Evolutionary conservation across 2,797 vertebrate species (phyloP).

Genomic region (Agapornis canus): DNA sequence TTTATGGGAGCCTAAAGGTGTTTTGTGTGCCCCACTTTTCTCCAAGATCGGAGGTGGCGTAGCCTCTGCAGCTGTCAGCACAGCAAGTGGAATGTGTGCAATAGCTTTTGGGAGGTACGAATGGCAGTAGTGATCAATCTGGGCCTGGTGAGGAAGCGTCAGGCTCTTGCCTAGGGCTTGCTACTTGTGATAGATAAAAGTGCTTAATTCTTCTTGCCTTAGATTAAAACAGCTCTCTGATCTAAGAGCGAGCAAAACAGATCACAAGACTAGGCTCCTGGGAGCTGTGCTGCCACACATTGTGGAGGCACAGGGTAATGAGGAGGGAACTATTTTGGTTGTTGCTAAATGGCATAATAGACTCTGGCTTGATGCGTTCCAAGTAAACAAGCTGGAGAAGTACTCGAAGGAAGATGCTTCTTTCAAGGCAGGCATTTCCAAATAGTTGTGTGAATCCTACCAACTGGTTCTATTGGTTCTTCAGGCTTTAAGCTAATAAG

Average conservation of each 20-base stretch:
- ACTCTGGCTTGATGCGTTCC: not conserved
- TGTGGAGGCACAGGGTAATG: not conserved
- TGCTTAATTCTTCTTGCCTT: not conserved
- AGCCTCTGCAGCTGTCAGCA: not conserved
- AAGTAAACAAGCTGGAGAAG: not conserved
- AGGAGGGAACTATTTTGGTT: not conserved
- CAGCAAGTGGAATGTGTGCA: not conserved
- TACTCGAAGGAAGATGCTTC: not conserved
- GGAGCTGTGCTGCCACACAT: not conserved
- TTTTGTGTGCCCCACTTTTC: not conserved
- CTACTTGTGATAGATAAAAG: not conserved
- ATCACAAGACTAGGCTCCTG: not conserved
- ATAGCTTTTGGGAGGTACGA: not conserved
- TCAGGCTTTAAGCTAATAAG: not conserved
- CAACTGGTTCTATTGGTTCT: rapidly evolving
- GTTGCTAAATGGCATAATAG: not conserved
- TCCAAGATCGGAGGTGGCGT: not conserved
- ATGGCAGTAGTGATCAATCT: not conserved
- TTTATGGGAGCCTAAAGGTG: not conserved
- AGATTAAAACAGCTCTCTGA: not conserved
- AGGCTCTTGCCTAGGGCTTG: not conserved
- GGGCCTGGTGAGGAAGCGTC: not conserved
- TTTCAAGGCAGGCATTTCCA: not conserved
- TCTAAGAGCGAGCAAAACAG: not conserved
- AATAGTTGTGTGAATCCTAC: not conserved